A percentile compares a stretch with the other conserved stretches of the same genome.
phyloP scores from a whole-genome alignment of 2,797 vertebrate species.

The Calcarius lapponicus region DNA sequence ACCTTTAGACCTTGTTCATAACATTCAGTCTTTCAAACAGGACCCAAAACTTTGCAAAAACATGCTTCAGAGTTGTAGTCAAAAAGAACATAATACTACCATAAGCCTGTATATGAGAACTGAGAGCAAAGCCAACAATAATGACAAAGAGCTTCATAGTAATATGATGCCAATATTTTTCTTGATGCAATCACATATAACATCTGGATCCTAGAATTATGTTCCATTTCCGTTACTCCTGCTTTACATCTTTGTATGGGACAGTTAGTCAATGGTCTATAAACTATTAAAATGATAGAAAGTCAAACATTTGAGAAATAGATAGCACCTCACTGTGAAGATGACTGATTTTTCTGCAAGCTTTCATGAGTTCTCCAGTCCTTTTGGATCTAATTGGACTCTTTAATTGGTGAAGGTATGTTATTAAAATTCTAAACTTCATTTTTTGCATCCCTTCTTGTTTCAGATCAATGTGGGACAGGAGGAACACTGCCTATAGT shows the following conservation, averaged over 20 bases:
- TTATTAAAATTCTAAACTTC: not conserved
- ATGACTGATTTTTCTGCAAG: not conserved
- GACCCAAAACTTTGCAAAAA: not conserved
- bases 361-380: not conserved
- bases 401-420: not conserved
- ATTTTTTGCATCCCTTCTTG: not conserved
- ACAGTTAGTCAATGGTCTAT: conserved; percentile 52
- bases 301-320: not conserved
- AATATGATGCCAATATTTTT: conserved; percentile 36
- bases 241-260: conserved; percentile 45
- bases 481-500: not conserved
- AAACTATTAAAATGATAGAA: conserved; percentile 37
- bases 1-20: not conserved
- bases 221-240: conserved; percentile 30
- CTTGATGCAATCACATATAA: not conserved
- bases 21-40: not conserved
- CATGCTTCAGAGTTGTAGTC: not conserved
- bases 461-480: not conserved
- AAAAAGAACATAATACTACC: not conserved
- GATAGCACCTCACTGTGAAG: not conserved
- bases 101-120: not conserved
- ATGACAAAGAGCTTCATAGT: conserved; percentile 1
- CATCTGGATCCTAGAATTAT: conserved; percentile 32
- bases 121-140: not conserved
- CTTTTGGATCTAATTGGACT: not conserved